phyloP scores from a whole-genome alignment of 2,888 invertebrate species.

The Ophraella communa region DNA sequence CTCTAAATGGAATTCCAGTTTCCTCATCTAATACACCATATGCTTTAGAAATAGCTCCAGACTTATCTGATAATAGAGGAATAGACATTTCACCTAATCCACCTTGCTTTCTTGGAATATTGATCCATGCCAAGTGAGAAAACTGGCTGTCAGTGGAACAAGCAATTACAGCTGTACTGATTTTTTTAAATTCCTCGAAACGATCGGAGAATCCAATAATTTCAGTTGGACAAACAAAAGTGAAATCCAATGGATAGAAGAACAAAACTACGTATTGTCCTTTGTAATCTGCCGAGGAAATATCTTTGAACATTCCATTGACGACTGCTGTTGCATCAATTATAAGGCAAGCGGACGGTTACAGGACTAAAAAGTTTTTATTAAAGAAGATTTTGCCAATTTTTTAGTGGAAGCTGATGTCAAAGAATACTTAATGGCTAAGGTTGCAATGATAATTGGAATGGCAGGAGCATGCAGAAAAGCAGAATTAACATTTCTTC shows the following conservation, averaged over 20 bases:
- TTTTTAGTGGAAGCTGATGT: no score
- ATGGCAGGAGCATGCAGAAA: no score
- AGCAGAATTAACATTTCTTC: no score
- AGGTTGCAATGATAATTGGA: no score
- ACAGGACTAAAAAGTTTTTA: no score
- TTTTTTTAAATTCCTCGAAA: conserved; percentile 79
- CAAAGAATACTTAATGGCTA: no score
- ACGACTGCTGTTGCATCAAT: conserved; percentile 84
- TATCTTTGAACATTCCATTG: conserved; percentile 82
- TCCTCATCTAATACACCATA: conserved; percentile 94
- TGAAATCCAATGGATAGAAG: conserved; percentile 90
- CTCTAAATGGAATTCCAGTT: conserved; percentile 91
- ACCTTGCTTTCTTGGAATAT: conserved; percentile 92
- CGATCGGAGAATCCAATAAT: conserved; percentile 97
- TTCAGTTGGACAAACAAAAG: conserved; percentile 91
- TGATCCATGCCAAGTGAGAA: conserved; percentile 96
- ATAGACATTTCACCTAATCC: conserved; percentile 94
- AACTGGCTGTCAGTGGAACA: conserved; percentile 97
- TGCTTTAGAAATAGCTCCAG: conserved; percentile 79
- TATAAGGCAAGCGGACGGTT: no score
- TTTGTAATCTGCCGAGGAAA: conserved; percentile 77
- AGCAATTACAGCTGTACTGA: conserved; percentile 86
- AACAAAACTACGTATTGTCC: conserved; percentile 91
- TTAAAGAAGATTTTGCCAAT: no score
- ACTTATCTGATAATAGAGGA: conserved; percentile 93